These are phyloP conservation scores for Calypte anna DNA, from an alignment of 2,113 vertebrate genomes.

Conservation along the genomic window DNA sequence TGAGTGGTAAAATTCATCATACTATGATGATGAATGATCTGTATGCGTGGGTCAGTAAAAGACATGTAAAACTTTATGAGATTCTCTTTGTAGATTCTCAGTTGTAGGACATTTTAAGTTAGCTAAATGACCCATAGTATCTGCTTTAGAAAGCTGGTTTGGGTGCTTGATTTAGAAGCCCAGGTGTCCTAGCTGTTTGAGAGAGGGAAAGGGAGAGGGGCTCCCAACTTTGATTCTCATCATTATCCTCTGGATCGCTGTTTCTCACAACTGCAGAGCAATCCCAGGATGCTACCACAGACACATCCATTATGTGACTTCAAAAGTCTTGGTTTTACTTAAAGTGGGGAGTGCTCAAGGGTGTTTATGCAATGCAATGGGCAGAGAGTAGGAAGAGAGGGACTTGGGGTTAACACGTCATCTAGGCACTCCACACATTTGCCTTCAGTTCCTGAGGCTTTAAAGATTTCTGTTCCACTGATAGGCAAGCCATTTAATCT, in stretches of 20 bases:
- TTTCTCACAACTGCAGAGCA: neutral
- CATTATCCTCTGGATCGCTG: neutral
- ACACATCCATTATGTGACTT: neutral
- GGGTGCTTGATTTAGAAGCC: slow-evolving; percentile 31
- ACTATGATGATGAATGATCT: slow-evolving; percentile 10
- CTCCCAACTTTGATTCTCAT: neutral
- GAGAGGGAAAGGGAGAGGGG: neutral
- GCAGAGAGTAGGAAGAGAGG: neutral
- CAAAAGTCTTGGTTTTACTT: neutral
- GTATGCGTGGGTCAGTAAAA: neutral
- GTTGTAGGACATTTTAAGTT: slow-evolving; percentile 19
- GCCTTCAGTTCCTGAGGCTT: neutral
- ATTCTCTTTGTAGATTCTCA: slow-evolving; percentile 8
- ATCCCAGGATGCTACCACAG: neutral
- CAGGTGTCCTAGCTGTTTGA: neutral
- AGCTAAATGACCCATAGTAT: slow-evolving; percentile 17
- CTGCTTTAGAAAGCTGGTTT: neutral
- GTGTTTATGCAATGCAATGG: neutral
- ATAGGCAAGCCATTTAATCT: neutral
- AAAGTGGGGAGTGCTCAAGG: fast-evolving
- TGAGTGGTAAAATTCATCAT: neutral
- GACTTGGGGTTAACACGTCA: neutral
- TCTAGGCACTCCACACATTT: neutral
- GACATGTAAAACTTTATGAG: slow-evolving; percentile 8
- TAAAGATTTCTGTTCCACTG: neutral